Percentiles rank a stretch among this genome's conserved stretches.
phyloP scores from a whole-genome alignment of 2,113 vertebrate species.

The Oreochromis tanganicae region DNA sequence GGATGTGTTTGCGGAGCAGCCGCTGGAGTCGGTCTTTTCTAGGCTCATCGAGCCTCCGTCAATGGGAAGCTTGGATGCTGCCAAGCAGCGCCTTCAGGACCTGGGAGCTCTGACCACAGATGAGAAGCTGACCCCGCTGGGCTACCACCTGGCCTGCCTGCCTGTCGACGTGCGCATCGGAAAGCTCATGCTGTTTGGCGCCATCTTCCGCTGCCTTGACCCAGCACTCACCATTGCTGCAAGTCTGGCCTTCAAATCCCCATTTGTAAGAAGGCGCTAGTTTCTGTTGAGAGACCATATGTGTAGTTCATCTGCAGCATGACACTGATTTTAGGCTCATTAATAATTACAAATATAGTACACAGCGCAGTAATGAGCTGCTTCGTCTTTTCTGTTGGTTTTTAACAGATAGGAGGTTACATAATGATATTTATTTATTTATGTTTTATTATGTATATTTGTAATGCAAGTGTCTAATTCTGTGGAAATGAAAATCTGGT shows the following conservation, averaged over 20 bases:
- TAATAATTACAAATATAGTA: neutral
- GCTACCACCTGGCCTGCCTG: constrained; percentile 93
- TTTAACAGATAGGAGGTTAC: neutral
- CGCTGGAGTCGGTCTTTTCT: constrained; percentile 83
- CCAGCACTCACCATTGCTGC: constrained; percentile 94
- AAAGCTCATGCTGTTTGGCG: constrained; percentile 94
- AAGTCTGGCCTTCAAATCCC: constrained; percentile 93
- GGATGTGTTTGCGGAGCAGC: constrained; percentile 82
- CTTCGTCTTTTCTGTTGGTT: rapidly evolving
- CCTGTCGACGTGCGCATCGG: constrained; percentile 96
- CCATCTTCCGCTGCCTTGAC: constrained; percentile 96
- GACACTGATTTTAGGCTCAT: neutral
- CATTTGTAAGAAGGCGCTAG: constrained; percentile 82
- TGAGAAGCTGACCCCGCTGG: constrained; percentile 89
- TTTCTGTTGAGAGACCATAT: neutral
- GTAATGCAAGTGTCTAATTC: neutral
- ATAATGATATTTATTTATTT: neutral
- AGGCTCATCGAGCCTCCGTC: constrained; percentile 88
- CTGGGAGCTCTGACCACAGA: constrained; percentile 85
- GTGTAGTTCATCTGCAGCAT: neutral
- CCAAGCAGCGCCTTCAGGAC: constrained; percentile 86
- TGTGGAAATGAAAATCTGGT: neutral
- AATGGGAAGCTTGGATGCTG: constrained; percentile 76
- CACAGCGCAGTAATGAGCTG: neutral
- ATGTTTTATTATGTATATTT: neutral